Base-by-base conservation (phyloP, 2,797 vertebrate species). In the Chrosomus eos region DNA sequence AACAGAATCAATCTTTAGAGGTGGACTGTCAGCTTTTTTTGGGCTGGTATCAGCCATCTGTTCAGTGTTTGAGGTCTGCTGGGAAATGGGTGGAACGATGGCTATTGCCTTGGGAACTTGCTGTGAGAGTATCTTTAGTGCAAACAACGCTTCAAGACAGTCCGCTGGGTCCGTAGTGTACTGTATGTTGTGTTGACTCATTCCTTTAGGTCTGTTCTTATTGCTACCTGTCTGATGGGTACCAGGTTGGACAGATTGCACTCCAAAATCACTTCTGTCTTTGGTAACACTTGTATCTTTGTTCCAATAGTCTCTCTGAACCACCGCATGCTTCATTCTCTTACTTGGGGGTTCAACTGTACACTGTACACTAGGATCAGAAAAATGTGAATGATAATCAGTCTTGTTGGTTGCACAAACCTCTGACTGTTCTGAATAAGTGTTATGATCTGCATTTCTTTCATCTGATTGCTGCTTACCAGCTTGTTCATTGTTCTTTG, bases 71-170 rank as follows among this genome's bases (percentile, higher is more conserved):
- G 28, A 23, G 28, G 26, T 8, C 62, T 85, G 70, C 26, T 88
- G 88, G 64, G 88, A 86, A 85, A 88, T 90, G 7, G 84, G 88
- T 36, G 82, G 84, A 62, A 88, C 86, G 11, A 90, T 76, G 48
- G 85, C 89, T 58, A 88, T 36, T 38, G 85, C 87, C 74, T 79
- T 89, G 40, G 43, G 8, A 53, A 11, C n/a, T 76, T 86, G 82
- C 53, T 45, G 79, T 58, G 36, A 2, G 6, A 16, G 8, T 66
- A 67, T 82, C 10, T 79, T 60, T 28, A 82, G 23, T 36, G 86
- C 76, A 28, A 67, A 33, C 13, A 80, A 51, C 3, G 78, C 26
- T 43, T 86, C 84, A 31, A 76, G 43, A 60, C 51, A 48, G 38
- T 84, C 62, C 38, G 51, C 40, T 23, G 72, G 31, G 10, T 86